Evolutionary conservation across 2,888 invertebrate species (phyloP).

Genomic region (Slavum lentiscoides): DNA sequence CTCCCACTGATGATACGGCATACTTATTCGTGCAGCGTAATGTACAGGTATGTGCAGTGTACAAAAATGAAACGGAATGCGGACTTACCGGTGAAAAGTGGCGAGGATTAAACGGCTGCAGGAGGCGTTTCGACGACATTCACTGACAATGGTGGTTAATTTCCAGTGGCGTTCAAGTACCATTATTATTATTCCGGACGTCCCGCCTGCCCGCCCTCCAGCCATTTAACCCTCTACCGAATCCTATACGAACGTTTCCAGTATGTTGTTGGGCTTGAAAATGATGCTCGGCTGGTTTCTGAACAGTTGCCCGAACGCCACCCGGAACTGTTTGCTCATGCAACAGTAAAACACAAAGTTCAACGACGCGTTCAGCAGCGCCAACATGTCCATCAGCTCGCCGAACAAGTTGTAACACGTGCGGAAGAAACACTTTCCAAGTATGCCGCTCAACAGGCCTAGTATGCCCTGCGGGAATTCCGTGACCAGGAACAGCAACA

Average conservation of each 20-base stretch:
- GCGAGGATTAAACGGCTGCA: too few relatives aligned
- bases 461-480: conserved; percentile 79
- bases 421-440: conserved; percentile 73
- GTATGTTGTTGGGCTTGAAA: conserved; percentile 30
- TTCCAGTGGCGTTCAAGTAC: too few relatives aligned
- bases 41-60: too few relatives aligned
- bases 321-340: conserved; percentile 91
- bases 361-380: conserved; percentile 86
- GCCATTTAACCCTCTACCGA: neutral
- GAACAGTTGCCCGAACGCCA: conserved; percentile 75
- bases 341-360: conserved; percentile 92
- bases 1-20: too few relatives aligned
- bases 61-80: too few relatives aligned
- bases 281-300: conserved; percentile 15
- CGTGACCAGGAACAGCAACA: conserved; percentile 82
- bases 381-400: conserved; percentile 86
- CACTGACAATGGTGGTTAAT: too few relatives aligned
- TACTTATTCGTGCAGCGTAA: too few relatives aligned
- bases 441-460: conserved; percentile 68
- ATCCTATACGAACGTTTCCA: conserved; percentile 44
- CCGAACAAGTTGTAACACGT: conserved; percentile 80
- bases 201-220: neutral
- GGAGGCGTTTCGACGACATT: too few relatives aligned
- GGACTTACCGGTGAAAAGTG: too few relatives aligned
- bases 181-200: too few relatives aligned